Conservation (phyloP, 2,113 vertebrate genomes). For the Rhadina sibilatrix region DNA sequence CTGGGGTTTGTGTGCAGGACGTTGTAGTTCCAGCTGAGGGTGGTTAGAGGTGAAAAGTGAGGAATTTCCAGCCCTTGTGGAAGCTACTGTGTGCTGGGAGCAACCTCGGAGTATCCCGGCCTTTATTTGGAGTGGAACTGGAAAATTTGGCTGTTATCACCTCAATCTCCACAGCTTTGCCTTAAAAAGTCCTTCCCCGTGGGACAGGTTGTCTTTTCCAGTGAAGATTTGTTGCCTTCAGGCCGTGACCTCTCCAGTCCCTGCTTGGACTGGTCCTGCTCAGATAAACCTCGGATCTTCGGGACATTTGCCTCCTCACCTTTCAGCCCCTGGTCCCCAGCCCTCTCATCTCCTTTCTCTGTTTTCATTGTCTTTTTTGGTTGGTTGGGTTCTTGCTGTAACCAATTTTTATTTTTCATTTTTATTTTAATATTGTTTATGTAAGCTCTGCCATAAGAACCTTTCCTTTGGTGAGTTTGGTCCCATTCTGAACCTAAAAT, state of each 20-base stretch:
- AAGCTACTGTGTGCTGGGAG: not conserved
- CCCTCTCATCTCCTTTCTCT: not conserved
- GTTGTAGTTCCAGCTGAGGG: slow-evolving; percentile 1
- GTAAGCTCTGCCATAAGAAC: not conserved
- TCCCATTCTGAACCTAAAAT: not conserved
- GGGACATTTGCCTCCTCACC: not conserved
- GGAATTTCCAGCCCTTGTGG: not conserved
- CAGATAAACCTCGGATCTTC: not conserved
- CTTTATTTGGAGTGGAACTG: not conserved
- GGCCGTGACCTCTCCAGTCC: not conserved
- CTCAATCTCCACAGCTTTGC: not conserved
- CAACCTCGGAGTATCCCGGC: not conserved
- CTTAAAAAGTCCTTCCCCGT: not conserved
- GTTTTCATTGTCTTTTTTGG: not conserved
- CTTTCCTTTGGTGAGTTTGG: not conserved
- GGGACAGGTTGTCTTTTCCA: not conserved
- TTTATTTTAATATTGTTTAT: not conserved
- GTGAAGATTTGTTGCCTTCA: not conserved
- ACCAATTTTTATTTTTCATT: too few relatives aligned
- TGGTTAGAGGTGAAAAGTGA: not conserved
- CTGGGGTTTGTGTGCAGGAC: not conserved
- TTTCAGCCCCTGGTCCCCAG: not conserved
- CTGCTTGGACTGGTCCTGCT: not conserved
- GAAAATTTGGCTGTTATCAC: not conserved
- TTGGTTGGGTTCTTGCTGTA: not conserved